Conservation (phyloP, 37 sponge, comb jelly and placozoan species). For the Hexactinellida sp. region DNA sequence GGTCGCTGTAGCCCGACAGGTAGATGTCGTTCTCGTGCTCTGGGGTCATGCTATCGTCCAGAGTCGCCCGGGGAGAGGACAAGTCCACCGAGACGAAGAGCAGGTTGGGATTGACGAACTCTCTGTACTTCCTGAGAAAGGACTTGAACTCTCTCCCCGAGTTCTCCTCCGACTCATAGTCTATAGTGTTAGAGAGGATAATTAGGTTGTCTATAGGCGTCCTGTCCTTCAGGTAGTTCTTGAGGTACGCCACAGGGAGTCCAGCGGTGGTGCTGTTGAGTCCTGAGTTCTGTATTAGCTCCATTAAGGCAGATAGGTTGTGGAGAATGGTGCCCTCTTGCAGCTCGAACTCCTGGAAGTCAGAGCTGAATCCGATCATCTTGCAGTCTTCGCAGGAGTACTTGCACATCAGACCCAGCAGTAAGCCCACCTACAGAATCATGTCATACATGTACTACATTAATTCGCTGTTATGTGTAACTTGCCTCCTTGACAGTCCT, state of each 20-base stretch:
- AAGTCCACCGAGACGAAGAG: slow-evolving; percentile 90
- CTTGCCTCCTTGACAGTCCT: slow-evolving; percentile 44
- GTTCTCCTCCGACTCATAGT: slow-evolving; percentile 27
- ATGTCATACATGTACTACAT: neutral
- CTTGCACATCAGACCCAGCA: slow-evolving; percentile 94
- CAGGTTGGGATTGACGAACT: slow-evolving; percentile 67
- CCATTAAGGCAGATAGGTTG: slow-evolving; percentile 43
- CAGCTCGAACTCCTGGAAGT: slow-evolving; percentile 39
- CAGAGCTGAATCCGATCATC: slow-evolving; percentile 46
- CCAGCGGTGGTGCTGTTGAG: slow-evolving; percentile 21
- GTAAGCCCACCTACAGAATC: slow-evolving; percentile 43
- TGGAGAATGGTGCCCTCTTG: slow-evolving; percentile 64
- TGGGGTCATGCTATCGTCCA: slow-evolving; percentile 38
- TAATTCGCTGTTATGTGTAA: neutral
- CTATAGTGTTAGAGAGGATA: slow-evolving; percentile 42
- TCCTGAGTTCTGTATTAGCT: neutral
- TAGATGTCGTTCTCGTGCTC: slow-evolving; percentile 77
- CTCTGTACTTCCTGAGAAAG: slow-evolving; percentile 76
- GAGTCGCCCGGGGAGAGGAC: slow-evolving; percentile 36
- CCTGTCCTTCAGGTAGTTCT: slow-evolving; percentile 27
- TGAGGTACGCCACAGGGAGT: slow-evolving; percentile 30
- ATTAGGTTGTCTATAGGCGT: slow-evolving; percentile 64
- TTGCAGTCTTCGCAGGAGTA: slow-evolving; percentile 82
- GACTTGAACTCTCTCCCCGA: slow-evolving; percentile 23
- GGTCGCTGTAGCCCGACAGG: slow-evolving; percentile 88